These are phyloP conservation scores for Calosoma granatense DNA, from an alignment of 1,140 invertebrate genomes.

Conservation along the genomic window DNA sequence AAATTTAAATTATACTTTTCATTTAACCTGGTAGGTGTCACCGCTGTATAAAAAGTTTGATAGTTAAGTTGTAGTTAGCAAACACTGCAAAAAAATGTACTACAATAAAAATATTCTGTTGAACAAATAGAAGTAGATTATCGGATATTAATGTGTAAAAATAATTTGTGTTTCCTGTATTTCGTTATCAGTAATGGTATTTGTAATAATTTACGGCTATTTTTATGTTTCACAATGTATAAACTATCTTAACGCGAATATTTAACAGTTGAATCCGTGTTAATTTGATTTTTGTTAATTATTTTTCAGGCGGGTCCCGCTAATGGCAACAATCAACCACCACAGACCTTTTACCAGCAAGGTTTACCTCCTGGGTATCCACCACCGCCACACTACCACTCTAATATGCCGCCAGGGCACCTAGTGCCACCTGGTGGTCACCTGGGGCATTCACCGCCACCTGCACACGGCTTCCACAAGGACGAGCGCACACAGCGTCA, in stretches of 20 bases:
- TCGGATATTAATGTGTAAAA: no score
- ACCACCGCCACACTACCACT: constrained; percentile 47
- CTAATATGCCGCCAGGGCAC: constrained; percentile 36
- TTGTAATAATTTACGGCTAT: no score
- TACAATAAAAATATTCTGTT: no score
- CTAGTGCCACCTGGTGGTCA: constrained; percentile 33
- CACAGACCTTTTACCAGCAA: constrained; percentile 44
- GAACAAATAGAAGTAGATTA: no score
- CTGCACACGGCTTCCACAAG: constrained; percentile 47
- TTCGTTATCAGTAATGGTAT: no score
- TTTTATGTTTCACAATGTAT: no score
- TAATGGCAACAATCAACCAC: constrained; percentile 51
- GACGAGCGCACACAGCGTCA: constrained; percentile 68
- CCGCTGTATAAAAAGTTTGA: no score
- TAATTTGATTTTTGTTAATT: background rate
- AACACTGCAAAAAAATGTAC: no score
- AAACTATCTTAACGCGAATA: background rate
- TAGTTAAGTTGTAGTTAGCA: no score
- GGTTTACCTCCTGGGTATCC: constrained; percentile 43
- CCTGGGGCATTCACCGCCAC: constrained; percentile 38
- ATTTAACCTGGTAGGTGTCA: no score
- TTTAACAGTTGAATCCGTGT: background rate
- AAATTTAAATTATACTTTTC: no score
- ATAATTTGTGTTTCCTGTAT: no score
- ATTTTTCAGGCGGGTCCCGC: constrained; percentile 35